A percentile compares a stretch with the other conserved stretches of the same genome.
Conservation (phyloP, 2,888 invertebrate species). For the Dasypolia templi region DNA sequence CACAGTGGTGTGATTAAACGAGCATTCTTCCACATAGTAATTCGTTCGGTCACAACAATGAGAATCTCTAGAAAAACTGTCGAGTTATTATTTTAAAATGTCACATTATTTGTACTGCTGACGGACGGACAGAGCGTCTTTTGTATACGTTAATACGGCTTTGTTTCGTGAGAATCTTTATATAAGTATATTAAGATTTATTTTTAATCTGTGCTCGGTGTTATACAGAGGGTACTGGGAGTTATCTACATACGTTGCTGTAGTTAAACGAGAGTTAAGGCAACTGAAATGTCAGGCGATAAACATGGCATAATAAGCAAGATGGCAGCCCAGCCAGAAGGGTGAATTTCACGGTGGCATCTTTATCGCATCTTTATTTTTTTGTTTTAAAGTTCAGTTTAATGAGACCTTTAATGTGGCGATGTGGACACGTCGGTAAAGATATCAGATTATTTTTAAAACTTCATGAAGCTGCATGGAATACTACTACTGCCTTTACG, state of each 20-base stretch:
- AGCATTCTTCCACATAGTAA: constrained; percentile 69
- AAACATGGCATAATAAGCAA: constrained; percentile 54
- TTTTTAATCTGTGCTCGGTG: constrained; percentile 62
- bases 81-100: constrained; percentile 78
- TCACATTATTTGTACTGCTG: constrained; percentile 74
- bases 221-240: constrained; percentile 41
- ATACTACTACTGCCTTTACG: too few relatives aligned
- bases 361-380: constrained; percentile 44
- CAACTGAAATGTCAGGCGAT: constrained; percentile 56
- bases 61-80: constrained; percentile 62
- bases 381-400: constrained; percentile 44
- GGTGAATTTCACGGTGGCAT: constrained; percentile 55
- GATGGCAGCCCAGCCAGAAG: constrained; percentile 23
- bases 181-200: constrained; percentile 58
- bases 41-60: constrained; percentile 69
- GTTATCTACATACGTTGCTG: constrained; percentile 49
- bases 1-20: constrained; percentile 63
- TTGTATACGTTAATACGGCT: constrained; percentile 61
- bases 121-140: constrained; percentile 56
- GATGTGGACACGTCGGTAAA: constrained; percentile 32
- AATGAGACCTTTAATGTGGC: constrained; percentile 51
- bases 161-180: constrained; percentile 72
- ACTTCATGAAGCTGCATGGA: background rate
- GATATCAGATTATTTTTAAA: constrained; percentile 18
- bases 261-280: constrained; percentile 36